Conservation (phyloP, 2,888 invertebrate genomes). For the Stramonita haemastoma region DNA sequence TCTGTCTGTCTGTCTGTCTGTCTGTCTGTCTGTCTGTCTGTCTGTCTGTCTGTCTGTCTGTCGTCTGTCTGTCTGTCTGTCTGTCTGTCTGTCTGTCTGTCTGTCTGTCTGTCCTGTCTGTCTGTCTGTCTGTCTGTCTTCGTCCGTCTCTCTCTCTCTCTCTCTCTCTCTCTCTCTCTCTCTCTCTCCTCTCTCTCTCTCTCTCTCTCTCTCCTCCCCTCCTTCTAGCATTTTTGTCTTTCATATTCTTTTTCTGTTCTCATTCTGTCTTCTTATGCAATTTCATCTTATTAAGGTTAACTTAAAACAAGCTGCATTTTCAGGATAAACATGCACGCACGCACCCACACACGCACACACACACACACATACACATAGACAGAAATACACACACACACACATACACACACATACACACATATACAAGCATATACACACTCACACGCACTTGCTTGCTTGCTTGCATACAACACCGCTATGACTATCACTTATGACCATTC, state of each 20-base stretch:
- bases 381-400: neutral
- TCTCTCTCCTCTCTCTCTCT: neutral
- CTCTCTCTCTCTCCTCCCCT: neutral
- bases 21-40: too few species aligned
- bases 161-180: neutral
- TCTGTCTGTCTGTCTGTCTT: neutral
- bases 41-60: too few species aligned
- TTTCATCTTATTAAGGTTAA: neutral
- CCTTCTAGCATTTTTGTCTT: too few species aligned
- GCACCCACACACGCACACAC: constrained; percentile 2
- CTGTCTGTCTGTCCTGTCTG: neutral
- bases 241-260: too few species aligned
- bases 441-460: too few species aligned
- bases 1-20: too few species aligned
- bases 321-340: neutral
- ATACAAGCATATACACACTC: neutral
- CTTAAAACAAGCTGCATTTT: neutral
- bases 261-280: too few species aligned
- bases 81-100: too few species aligned
- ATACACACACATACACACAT: neutral
- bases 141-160: neutral
- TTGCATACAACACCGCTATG: too few species aligned
- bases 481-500: too few species aligned
- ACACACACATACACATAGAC: constrained; percentile 15
- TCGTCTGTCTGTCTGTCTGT: too few species aligned